phyloP scores from a whole-genome alignment of 2,797 vertebrate species.

The Darevskia mixta region DNA sequence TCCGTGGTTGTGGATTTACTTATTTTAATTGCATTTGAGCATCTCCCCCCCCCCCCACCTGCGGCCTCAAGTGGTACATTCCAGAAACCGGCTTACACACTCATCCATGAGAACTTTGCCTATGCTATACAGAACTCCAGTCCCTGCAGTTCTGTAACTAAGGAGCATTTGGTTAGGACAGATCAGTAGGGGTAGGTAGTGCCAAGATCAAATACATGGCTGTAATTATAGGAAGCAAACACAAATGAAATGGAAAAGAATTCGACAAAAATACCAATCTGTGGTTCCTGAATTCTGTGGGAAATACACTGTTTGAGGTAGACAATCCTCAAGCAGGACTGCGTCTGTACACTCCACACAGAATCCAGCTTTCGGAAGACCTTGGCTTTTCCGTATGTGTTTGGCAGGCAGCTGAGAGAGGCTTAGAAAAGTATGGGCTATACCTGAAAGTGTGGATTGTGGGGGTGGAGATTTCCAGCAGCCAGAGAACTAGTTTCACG shows the following conservation, averaged over 20 bases:
- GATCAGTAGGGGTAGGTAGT: not conserved
- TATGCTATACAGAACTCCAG: not conserved
- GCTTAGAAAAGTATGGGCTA: not conserved
- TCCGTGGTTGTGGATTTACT: not conserved
- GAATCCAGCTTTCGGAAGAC: not conserved
- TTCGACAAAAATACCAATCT: too few species aligned
- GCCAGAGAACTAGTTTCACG: not conserved
- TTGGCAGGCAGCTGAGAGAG: not conserved
- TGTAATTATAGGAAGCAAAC: not conserved
- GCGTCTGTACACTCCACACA: too few species aligned
- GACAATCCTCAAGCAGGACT: not conserved
- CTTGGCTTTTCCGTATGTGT: too few species aligned
- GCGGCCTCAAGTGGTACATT: not conserved
- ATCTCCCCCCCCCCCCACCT: not conserved
- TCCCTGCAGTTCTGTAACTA: not conserved
- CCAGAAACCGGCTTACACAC: not conserved
- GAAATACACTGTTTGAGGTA: not conserved
- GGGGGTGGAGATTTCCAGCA: not conserved
- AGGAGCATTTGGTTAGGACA: not conserved
- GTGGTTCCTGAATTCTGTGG: not conserved
- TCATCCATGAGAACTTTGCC: not conserved
- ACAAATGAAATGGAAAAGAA: not conserved
- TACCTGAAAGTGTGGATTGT: not conserved
- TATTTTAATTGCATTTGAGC: not conserved
- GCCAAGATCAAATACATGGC: too few species aligned